Evolutionary conservation across 1,140 invertebrate genomes (phyloP), one percentile per base, ranked within the genome.

Genomic region (Scaptomyza graminum): DNA sequence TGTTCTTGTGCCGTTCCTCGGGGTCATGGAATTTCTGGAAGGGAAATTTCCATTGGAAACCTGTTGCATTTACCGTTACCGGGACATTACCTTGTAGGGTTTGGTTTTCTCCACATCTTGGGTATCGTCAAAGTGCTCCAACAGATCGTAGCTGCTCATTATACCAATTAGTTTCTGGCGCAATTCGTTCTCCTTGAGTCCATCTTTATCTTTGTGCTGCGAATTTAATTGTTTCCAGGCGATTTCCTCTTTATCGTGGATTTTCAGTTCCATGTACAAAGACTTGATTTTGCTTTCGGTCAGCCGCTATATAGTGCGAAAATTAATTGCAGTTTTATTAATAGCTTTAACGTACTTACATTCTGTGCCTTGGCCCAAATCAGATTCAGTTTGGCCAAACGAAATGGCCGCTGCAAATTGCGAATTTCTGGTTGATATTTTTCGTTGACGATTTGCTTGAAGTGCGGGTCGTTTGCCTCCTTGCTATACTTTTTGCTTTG

Each of bases 201-300:
- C 97, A 87, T 96, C 96, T 87, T 96, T 96, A 92, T 98, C 97
- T 70, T 95, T 94, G 37, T 96, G 96, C 78, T 98, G 96, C 61
- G 94, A 93, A 79, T 95, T 97, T 0, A 96, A 87, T 83, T 96
- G 95, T 91, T 99, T 99, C 77, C 94, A 95, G 1, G 94, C 94
- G 11, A 97, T 93, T 93, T 98, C 97, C 91, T 98, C 96, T 93
- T 98, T 98, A 81, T 99, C 97, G 63, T 98, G 97, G 46, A 98
- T 94, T 92, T 96, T 97, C 0, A 99, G 91, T 90, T 98, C 97
- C 88, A 96, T 96, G 77, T 96, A 97, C 12, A 98, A 90, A 0
- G 96, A 96, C 79, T 96, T 96, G 5, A 98, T 91, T 91, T 98
- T 98, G 5, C 94, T 92, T 79, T 97, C 96, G 7, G 96, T 95